Base-by-base conservation (phyloP, 64 coral and sea anemone genomes). In the Stichodactyla helianthus region DNA sequence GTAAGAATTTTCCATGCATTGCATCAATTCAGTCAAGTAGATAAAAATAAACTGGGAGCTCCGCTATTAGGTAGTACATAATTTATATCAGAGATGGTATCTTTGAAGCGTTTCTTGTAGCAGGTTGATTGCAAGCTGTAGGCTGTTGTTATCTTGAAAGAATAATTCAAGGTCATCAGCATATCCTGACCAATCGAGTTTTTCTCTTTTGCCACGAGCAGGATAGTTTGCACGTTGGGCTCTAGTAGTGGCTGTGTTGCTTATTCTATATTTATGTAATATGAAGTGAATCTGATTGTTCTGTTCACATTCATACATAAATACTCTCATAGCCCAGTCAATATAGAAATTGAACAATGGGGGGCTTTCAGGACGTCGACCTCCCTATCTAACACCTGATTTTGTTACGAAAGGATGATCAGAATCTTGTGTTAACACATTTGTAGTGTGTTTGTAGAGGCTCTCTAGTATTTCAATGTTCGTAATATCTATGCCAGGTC, bases 191-290 rank as follows among this genome's bases (percentile, higher is more conserved):
- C 16, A 62, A 62, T 62, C 59, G 15, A 62, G 59, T 17, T 62
- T 62, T 62, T 62, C 59, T 62, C 59, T 14, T 62, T 62, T 14
- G 59, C 59, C 59, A 62, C 15, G 15, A 17, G 59, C 59, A 7
- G 59, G 59, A 62, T 62, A 62, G 7, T 62, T 62, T 62, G 59
- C 59, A 54, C 79, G 79, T 82, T 82, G 51, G 51, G 19, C 79
- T 82, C 79, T 82, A 82, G 79, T 82, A n/a, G 55, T 54, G 20
- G 79, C 55, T 82, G 51, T 55, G 23, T 55, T 82, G 79, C 55
- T 82, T 82, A 82, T 82, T 51, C 79, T 13, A 55, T 82, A 82
- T 82, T 51, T 53, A 82, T 82, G 79, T 55, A 54, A 55, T 51
- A 82, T 54, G 79, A 82, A 82, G 16, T 82, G 13, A 82, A 53